These are phyloP conservation scores for Tyto alba DNA, from an alignment of 2,113 vertebrate species.

Conservation along the genomic window DNA sequence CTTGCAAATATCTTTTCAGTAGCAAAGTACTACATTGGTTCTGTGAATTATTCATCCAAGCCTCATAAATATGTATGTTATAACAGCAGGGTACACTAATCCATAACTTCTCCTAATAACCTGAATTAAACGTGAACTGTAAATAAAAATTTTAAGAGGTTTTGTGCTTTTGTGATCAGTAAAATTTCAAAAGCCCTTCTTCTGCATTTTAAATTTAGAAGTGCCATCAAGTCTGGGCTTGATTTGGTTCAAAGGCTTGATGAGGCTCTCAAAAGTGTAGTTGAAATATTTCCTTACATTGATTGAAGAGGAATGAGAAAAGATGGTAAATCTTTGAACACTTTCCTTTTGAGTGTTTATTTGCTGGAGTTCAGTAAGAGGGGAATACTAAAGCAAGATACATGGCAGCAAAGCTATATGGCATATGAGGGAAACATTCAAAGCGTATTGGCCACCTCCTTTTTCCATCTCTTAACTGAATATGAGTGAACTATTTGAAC, in stretches of 20 bases:
- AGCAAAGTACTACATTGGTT: neutral
- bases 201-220: neutral
- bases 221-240: neutral
- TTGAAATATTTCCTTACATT: neutral
- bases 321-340: neutral
- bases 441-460: neutral
- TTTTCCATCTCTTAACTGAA: neutral
- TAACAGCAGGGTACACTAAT: neutral
- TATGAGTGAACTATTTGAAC: neutral
- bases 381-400: neutral
- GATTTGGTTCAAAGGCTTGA: neutral
- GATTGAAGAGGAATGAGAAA: neutral
- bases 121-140: neutral
- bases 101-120: neutral
- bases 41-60: constrained; percentile 27
- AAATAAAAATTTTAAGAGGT: constrained; percentile 23
- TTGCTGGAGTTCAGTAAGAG: neutral
- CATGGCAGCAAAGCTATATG: neutral
- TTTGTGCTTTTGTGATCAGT: neutral
- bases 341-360: neutral
- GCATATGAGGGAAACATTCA: fast-evolving
- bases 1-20: constrained; percentile 4
- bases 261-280: neutral
- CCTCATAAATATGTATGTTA: constrained; percentile 31
- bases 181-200: neutral